Conservation (phyloP, 2,797 vertebrate genomes). For the Tokudaia muenninki region DNA sequence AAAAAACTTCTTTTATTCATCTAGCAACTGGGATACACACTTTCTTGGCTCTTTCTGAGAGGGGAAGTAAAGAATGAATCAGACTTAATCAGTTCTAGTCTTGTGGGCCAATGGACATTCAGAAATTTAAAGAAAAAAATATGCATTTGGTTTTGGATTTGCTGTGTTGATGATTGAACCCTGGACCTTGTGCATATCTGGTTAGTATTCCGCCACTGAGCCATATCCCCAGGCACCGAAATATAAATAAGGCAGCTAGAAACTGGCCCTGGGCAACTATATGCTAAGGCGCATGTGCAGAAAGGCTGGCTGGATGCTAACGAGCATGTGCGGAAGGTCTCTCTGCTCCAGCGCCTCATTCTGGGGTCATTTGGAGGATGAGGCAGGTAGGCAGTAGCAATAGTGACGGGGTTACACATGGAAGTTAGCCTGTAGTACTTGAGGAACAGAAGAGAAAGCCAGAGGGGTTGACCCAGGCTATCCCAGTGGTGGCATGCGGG, state of each 20-base stretch:
- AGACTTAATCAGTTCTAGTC: neutral
- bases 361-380: neutral
- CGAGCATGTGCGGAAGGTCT: neutral
- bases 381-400: rapidly evolving
- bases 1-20: neutral
- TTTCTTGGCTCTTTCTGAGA: neutral
- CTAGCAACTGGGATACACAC: neutral
- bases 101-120: neutral
- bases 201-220: neutral
- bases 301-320: neutral
- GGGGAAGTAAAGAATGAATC: neutral
- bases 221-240: no score
- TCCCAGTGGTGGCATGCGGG: neutral
- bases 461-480: neutral
- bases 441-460: neutral
- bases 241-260: neutral
- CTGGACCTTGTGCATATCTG: neutral
- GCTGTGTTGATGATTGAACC: neutral
- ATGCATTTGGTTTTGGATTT: neutral
- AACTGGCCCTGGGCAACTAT: neutral
- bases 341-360: neutral
- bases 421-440: neutral
- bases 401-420: neutral
- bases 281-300: neutral
- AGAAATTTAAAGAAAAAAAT: neutral